phyloP scores from a whole-genome alignment of 2,797 vertebrate species.

The Cephalopachus bancanus region DNA sequence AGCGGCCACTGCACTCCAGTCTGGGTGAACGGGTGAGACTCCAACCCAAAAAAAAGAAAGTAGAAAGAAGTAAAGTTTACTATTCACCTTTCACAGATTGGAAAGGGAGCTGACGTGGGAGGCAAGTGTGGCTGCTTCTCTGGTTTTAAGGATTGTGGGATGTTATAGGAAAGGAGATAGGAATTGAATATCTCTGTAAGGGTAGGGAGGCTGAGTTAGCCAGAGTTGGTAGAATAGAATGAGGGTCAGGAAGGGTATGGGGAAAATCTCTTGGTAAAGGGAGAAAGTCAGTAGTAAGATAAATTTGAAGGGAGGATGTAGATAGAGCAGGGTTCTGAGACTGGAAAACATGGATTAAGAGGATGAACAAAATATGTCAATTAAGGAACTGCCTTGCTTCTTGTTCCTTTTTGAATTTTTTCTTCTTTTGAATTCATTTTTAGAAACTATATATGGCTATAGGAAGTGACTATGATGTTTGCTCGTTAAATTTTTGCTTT shows the following conservation, averaged over 20 bases:
- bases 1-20: too few species aligned
- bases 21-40: too few species aligned
- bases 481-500: slow-evolving; percentile 30
- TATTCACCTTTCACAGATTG: too few species aligned
- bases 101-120: too few species aligned
- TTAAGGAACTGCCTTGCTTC: background rate
- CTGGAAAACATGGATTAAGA: background rate
- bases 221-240: background rate
- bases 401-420: background rate
- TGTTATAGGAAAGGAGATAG: background rate
- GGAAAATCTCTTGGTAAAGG: background rate
- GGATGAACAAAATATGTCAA: background rate
- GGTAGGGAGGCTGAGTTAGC: background rate
- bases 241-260: background rate
- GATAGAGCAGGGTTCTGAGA: slow-evolving; percentile 4
- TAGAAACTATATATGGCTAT: background rate
- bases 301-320: background rate
- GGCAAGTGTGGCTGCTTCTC: background rate
- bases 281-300: background rate
- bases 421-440: slow-evolving; percentile 14
- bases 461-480: background rate
- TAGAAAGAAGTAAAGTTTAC: too few species aligned
- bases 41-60: too few species aligned
- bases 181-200: background rate
- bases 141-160: slow-evolving; percentile 36